phyloP scores from a whole-genome alignment of 1,140 invertebrate species.

The Protaetia brevitarsis region DNA sequence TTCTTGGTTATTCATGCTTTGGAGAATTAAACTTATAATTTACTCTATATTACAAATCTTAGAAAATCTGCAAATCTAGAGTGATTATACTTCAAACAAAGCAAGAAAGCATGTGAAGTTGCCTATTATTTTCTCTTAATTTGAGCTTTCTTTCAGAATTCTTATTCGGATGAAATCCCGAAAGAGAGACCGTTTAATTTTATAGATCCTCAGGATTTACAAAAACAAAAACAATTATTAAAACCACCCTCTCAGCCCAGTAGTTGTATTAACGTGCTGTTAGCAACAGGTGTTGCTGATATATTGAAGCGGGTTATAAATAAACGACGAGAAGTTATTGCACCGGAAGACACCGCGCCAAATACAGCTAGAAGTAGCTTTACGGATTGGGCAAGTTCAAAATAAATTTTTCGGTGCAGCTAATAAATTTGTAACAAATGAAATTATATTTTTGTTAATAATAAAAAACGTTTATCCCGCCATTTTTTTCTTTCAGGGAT shows the following conservation, averaged over 20 bases:
- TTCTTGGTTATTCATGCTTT: slow-evolving; percentile 7
- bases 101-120: too few species aligned
- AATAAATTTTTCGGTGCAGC: background rate
- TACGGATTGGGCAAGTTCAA: slow-evolving; percentile 35
- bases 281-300: slow-evolving; percentile 45
- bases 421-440: slow-evolving; percentile 17
- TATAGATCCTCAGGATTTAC: slow-evolving; percentile 35
- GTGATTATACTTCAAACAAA: too few species aligned
- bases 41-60: too few species aligned
- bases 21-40: background rate
- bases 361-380: slow-evolving; percentile 36
- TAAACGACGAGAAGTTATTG: slow-evolving; percentile 40
- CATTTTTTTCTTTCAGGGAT: slow-evolving; percentile 8
- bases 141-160: slow-evolving; percentile 20
- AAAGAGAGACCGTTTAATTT: slow-evolving; percentile 36
- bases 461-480: slow-evolving; percentile 13
- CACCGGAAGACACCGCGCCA: slow-evolving; percentile 33
- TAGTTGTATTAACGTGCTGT: slow-evolving; percentile 45
- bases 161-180: slow-evolving; percentile 2
- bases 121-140: background rate
- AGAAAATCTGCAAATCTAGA: too few species aligned
- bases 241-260: slow-evolving; percentile 39
- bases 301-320: slow-evolving; percentile 45
- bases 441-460: slow-evolving; percentile 18
- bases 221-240: slow-evolving; percentile 36